Evolutionary conservation across 2,888 invertebrate species (phyloP), one percentile per base, ranked within the genome.

Genomic region (Hoplodrina ambigua): DNA sequence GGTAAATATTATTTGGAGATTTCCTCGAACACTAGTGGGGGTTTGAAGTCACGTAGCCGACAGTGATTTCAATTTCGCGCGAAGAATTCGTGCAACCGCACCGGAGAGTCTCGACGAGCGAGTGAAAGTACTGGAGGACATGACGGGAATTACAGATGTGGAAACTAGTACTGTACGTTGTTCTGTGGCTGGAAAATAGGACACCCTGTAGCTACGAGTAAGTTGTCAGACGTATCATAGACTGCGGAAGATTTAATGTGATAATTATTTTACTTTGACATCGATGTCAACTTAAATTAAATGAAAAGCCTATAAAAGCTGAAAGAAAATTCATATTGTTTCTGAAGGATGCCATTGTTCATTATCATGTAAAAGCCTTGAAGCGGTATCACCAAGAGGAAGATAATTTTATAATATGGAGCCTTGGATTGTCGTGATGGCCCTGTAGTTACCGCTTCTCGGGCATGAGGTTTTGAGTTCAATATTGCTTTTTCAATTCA

Each of bases 1-100:
- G 88, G 91, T 92, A 92, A 93, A 94, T 92, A 93, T 92, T 93
- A 92, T 93, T 92, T 90, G 88, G 89, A 88, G 89, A 91, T 92
- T 89, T 90, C 86, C 87, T 90, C 86, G 87, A 90, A 90, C 89
- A 90, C 87, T 86, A 85, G 89, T 89, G 90, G 66, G 90, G 91
- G 90, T 87, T 90, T 92, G 91, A 90, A 93, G 92, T 94, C 94
- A 94, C 94, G 93, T 94, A 92, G 85, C 78, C 85, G 87, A 83
- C 88, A 90, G 91, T 92, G 91, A 93, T 94, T 94, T 94, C 93
- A 92, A 94, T 94, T 94, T 90, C 88, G 88, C 85, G 87, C 77
- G 85, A 91, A 88, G 88, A 87, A 86, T 85, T 88, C 86, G 69
- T 83, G 85, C 87, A 87, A 72, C 87, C 85, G 88, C 86, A 85